Evolutionary conservation across 2,113 vertebrate species (phyloP).

Genomic region (Lycocorax pyrrhopterus): DNA sequence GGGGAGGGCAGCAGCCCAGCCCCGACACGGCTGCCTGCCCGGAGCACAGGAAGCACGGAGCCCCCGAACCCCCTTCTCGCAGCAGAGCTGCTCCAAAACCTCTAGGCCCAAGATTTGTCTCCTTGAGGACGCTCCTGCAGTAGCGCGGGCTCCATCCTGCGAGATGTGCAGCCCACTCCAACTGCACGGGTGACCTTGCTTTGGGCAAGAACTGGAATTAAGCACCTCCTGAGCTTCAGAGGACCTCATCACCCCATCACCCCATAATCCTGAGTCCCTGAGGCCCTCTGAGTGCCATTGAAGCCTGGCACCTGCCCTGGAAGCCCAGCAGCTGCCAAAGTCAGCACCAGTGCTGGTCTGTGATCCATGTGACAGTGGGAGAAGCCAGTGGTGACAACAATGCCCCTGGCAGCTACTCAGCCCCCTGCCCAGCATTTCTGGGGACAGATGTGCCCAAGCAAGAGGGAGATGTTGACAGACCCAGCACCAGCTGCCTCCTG

Average conservation of each 20-base stretch:
- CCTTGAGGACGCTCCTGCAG: neutral
- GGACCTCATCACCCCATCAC: neutral
- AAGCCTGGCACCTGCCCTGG: neutral
- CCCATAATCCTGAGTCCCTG: neutral
- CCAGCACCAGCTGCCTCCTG: neutral
- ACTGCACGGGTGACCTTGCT: neutral
- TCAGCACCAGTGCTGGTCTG: neutral
- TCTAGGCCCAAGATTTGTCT: neutral
- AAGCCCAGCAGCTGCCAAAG: neutral
- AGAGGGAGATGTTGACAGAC: neutral
- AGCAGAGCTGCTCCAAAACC: neutral
- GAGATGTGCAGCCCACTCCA: neutral
- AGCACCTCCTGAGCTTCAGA: neutral
- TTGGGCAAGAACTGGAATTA: neutral
- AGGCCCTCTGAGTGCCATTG: neutral
- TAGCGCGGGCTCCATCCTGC: neutral
- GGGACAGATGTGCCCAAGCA: neutral
- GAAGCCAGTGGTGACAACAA: neutral
- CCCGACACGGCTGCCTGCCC: neutral
- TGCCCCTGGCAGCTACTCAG: neutral
- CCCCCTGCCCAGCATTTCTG: neutral
- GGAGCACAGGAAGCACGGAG: rapidly evolving
- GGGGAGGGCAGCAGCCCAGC: neutral
- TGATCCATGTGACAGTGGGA: neutral
- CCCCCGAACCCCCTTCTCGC: neutral